Base-by-base conservation (phyloP, 2,113 vertebrate species). In the Paralichthys olivaceus region DNA sequence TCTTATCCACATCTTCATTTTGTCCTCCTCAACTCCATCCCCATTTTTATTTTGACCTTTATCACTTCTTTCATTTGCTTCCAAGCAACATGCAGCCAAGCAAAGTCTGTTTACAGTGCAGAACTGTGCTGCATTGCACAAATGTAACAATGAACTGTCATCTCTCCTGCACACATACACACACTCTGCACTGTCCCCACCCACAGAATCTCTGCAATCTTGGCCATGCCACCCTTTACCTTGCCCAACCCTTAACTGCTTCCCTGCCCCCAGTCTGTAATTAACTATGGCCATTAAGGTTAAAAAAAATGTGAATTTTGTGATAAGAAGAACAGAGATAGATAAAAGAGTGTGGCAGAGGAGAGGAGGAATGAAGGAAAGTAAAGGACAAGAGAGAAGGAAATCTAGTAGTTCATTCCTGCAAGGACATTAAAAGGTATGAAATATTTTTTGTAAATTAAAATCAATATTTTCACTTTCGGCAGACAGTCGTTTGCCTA, bases 391-490 rank as follows among this genome's bases (percentile, higher is more conserved):
- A 51, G 60, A 84, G 71, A 71, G 45, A 22, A 64, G 59, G 19
- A 93, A 75, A 92, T 93, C 90, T 93, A 94, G 94, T 94, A 94
- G 95, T 94, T 92, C 93, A 87, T 90, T 91, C 89, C 91, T 92
- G 87, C 79, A 91, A 92, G 93, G 93, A 91, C 92, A 91, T 91
- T 89, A 93, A 94, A 84, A 92, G 94, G 92, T 71, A 93, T 95
- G 92, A 89, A 88, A 95, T 94, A 94, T 95, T 95, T 96, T 96
- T 96, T 93, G 90, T 94, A 95, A 95, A 96, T 96, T 96, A 94
- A 95, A 96, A 96, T 97, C 96, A 95, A 97, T 97, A 96, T 91
- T 96, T 96, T 94, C 95, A 94, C 95, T 97, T 96, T 95, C 92
- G 95, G 82, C 92, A 94, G 92, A 95, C 94, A 92, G 94, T 95